Evolutionary conservation across 2,797 vertebrate genomes (phyloP).

Genomic region (Chelmon rostratus): DNA sequence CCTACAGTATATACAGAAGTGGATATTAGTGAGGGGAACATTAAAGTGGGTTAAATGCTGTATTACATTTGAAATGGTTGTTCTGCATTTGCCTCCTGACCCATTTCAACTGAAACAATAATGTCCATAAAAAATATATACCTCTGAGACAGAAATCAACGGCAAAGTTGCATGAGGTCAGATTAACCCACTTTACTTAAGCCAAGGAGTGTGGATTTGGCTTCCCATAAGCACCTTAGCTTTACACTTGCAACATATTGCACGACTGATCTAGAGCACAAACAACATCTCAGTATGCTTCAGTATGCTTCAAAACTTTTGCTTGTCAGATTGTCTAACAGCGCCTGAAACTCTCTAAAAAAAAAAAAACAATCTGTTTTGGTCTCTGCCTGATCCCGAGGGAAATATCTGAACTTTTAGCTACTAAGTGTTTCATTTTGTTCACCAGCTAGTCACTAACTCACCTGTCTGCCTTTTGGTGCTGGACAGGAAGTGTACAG

Average conservation of each 20-base stretch:
- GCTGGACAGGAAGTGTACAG: too few species aligned
- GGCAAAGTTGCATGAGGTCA: slow-evolving; percentile 15
- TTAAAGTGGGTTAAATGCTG: not conserved
- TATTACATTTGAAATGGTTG: not conserved
- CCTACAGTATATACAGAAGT: not conserved
- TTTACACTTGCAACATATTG: slow-evolving; percentile 26
- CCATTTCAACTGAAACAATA: not conserved
- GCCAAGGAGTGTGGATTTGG: slow-evolving; percentile 26
- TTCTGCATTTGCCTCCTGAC: not conserved
- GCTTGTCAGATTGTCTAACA: not conserved
- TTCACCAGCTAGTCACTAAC: too few species aligned
- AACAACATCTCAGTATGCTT: not conserved
- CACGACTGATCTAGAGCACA: slow-evolving; percentile 1
- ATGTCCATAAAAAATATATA: not conserved
- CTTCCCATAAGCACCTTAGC: slow-evolving; percentile 32
- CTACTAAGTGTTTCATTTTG: too few species aligned
- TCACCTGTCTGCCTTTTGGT: too few species aligned
- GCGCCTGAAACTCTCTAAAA: not conserved
- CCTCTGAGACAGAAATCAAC: slow-evolving; percentile 2
- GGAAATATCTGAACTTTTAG: not conserved
- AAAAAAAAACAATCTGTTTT: not conserved
- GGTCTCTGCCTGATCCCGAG: not conserved
- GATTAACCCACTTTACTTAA: slow-evolving; percentile 37
- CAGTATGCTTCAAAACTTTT: not conserved
- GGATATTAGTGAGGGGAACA: not conserved